Evolutionary conservation across 2,888 invertebrate genomes (phyloP), one percentile per base, ranked within the genome.

Genomic region (Nycteola revayana): DNA sequence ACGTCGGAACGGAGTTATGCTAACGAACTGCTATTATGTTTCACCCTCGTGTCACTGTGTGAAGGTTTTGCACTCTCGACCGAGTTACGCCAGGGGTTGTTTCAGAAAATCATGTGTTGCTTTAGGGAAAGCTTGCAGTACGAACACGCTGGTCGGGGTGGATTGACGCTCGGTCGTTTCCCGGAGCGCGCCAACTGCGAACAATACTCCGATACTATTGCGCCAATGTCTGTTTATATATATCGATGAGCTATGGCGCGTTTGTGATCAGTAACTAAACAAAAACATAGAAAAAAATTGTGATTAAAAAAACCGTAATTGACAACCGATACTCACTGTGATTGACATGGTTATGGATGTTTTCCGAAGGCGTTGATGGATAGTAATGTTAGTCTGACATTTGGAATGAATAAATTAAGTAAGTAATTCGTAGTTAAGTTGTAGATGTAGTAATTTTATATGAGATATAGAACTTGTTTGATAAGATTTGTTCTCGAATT

Each of bases 11-110:
- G 64, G 66, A 64, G 73, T 75, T 79, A 84, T 85, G 79, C 75
- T 85, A 85, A 85, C 82, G 86, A 84, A 83, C 78, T 73, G 72
- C 75, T 77, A 85, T 85, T 84, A 85, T 87, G 75, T 75, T 65
- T 68, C 68, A 68, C 75, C 75, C 77, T 66, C 72, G 80, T 84
- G 86, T 86, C 82, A 87, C 80, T 84, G 82, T 87, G 87, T 85
- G 84, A 87, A 87, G 87, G 86, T 86, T 87, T 75, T 72, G 74
- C 82, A 79, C 84, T 80, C 81, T 79, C 85, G 84, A 84, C 86
- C 86, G 86, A 85, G 75, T 82, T 81, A 73, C 65, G 64, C 57
- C 65, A 53, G 74, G 80, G 82, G 78, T 75, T 80, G 83, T 75
- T 79, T 77, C 68, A 61, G 80, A 72, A 78, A 78, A 81, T 80